Evolutionary conservation across 2,888 invertebrate genomes (phyloP), one percentile per base, ranked within the genome.

Genomic region (Heliconius hortense): DNA sequence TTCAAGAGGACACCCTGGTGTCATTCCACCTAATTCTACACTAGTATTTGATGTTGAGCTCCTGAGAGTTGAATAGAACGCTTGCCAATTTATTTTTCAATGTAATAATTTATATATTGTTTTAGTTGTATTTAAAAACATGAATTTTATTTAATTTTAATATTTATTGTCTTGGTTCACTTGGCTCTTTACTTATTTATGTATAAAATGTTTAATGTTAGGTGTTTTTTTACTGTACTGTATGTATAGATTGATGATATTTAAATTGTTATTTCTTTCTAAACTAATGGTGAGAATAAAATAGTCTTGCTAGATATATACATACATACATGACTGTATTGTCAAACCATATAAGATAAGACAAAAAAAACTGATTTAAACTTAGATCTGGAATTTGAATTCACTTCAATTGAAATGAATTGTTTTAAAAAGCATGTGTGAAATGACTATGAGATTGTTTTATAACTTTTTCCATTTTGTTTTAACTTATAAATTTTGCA

Each of bases 41-140:
- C 95, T 99, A 79, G 96, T 98, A 86, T 99, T 99, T 91, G 99
- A 99, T 88, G 99, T 99, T 83, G 99, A 99, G 92, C 95, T 99
- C 79, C 92, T 99, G 83, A 96, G 96, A 91, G 96, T 99, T 87
- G 97, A 98, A 94, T 96, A 95, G 89, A 76, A 56, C 64, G 48
- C 64, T 74, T 76, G 70, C 72, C 62, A 73, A 74, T 24, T 62
- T 15, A 28, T 43, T 62, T 21, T 0, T 43, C 13, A 28, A 21
- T 26, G 26, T 60, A 35, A 35, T 21, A 10, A 56, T 56, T 56
- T 71, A 31, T 53, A 68, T 53, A 60, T 71, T 71, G 26, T 62
- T 71, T 26, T 71, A 71, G 39, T 71, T 10, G 10, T 71, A 26
- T 39, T 13, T 71, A 60, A 26, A 60, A 24, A 60, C 5, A 60